phyloP scores from a whole-genome alignment of 2,113 vertebrate species.

The Oreocharis arfaki region DNA sequence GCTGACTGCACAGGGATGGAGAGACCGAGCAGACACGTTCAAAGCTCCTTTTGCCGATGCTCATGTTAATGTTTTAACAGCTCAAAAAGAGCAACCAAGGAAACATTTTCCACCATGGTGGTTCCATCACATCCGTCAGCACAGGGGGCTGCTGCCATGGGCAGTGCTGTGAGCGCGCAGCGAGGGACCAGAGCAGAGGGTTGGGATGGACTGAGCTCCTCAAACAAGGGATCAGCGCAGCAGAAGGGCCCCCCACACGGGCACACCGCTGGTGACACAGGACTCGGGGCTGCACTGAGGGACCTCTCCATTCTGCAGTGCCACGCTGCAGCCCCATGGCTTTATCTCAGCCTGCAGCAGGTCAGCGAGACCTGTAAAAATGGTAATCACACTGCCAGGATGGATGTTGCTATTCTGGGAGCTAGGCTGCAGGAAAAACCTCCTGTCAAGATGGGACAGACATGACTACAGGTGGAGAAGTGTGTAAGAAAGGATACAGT shows the following conservation, averaged over 20 bases:
- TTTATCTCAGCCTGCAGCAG: neutral
- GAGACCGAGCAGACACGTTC: neutral
- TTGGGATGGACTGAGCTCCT: neutral
- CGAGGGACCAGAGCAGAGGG: rapidly evolving
- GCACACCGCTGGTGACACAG: neutral
- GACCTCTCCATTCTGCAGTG: neutral
- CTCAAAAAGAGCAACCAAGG: neutral
- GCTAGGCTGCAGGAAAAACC: neutral
- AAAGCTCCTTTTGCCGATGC: neutral
- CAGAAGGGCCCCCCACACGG: neutral
- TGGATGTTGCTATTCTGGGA: neutral
- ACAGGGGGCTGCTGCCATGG: neutral
- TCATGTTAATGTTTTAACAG: neutral
- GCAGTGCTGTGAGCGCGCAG: neutral
- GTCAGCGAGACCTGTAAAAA: neutral
- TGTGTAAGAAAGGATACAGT: neutral
- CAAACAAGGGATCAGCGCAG: rapidly evolving
- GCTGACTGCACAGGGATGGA: neutral
- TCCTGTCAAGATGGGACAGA: neutral
- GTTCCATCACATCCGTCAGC: neutral
- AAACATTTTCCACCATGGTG: rapidly evolving
- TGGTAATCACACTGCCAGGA: neutral
- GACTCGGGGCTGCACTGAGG: neutral
- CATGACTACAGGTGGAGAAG: neutral
- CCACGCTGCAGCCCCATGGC: rapidly evolving